Conservation (phyloP, 2,797 vertebrate genomes). For the Miichthys miiuy region DNA sequence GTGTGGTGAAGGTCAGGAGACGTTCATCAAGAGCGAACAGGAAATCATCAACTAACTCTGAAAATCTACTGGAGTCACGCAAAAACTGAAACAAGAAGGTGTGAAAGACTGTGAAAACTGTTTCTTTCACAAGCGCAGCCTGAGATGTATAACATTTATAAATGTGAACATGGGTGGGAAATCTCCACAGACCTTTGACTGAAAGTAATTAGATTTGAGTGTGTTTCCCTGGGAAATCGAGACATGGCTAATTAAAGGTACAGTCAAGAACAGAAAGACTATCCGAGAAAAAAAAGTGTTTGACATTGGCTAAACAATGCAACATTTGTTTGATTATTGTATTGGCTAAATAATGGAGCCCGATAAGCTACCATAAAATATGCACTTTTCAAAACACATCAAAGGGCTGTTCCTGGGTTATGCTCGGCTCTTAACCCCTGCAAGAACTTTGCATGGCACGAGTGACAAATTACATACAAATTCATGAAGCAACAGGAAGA, state of each 20-base stretch:
- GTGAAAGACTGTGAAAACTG: not conserved
- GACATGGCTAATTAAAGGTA: slow-evolving; percentile 46
- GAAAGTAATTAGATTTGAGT: slow-evolving; percentile 34
- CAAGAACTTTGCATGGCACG: slow-evolving; percentile 25
- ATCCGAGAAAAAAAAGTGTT: slow-evolving; percentile 15
- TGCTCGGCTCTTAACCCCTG: slow-evolving; percentile 46
- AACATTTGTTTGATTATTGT: slow-evolving; percentile 53
- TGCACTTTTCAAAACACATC: slow-evolving; percentile 40
- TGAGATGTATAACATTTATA: not conserved
- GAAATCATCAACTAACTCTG: slow-evolving; percentile 41
- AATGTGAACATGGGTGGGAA: slow-evolving; percentile 12
- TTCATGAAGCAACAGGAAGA: slow-evolving; percentile 31
- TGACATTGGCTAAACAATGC: slow-evolving; percentile 26
- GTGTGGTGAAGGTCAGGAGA: slow-evolving; percentile 70
- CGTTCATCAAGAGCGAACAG: slow-evolving; percentile 58
- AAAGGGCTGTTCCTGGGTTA: slow-evolving; percentile 40
- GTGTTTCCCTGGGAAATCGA: slow-evolving; percentile 32
- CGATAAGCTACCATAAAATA: slow-evolving; percentile 45
- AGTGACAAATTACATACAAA: slow-evolving; percentile 55
- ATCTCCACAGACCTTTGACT: slow-evolving; percentile 30
- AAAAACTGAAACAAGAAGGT: not conserved
- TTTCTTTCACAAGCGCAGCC: not conserved
- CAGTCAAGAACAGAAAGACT: slow-evolving; percentile 16
- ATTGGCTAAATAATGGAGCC: slow-evolving; percentile 35
- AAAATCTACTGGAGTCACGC: slow-evolving; percentile 45